These are phyloP conservation scores for Penaeus japonicus DNA, from an alignment of 1,140 invertebrate genomes.

Conservation along the genomic window DNA sequence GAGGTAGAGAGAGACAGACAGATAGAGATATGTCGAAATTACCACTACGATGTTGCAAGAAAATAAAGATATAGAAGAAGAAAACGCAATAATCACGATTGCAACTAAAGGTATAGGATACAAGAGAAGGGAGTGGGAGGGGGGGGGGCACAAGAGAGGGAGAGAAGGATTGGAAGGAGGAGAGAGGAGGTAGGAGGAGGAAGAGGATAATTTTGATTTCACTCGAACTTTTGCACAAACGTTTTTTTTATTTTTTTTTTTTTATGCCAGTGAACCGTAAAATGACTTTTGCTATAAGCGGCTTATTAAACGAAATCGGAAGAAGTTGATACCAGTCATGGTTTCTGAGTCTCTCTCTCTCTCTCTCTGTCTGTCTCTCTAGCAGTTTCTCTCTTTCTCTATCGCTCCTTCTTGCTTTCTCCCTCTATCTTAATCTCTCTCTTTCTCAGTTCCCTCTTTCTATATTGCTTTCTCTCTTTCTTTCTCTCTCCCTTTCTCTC, in stretches of 20 bases:
- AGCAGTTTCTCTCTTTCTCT: neutral
- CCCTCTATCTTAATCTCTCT: neutral
- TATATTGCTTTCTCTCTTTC: neutral
- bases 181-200: too few relatives aligned
- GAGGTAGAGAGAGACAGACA: too few relatives aligned
- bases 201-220: neutral
- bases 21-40: too few relatives aligned
- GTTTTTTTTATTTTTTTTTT: neutral
- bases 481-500: neutral
- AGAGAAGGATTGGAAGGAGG: neutral
- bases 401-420: neutral
- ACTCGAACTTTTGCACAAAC: neutral
- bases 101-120: too few relatives aligned
- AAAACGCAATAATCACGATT: too few relatives aligned
- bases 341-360: neutral
- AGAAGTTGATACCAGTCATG: conserved; percentile 1
- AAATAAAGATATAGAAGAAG: too few relatives aligned
- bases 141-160: neutral
- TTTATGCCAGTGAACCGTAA: conserved; percentile 19
- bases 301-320: conserved; percentile 29
- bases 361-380: neutral
- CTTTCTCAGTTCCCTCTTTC: neutral
- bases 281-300: conserved; percentile 35
- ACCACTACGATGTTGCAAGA: too few relatives aligned
- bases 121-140: neutral